These are phyloP conservation scores for Porites lobata DNA, from an alignment of 92 coral and sea anemone species.

Conservation along the genomic window DNA sequence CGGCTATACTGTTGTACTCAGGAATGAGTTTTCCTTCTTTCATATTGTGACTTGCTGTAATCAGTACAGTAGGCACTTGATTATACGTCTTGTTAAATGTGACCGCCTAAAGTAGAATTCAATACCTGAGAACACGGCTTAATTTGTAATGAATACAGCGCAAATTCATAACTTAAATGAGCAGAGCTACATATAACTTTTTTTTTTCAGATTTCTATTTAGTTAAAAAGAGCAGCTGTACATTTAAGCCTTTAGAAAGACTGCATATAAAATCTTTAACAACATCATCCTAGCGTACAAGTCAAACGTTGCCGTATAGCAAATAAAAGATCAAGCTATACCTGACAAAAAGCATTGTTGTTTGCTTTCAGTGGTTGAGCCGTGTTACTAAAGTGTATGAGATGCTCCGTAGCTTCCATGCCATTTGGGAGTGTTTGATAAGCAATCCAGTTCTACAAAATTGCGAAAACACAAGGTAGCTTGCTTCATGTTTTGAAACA, in stretches of 20 bases:
- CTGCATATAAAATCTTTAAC: neutral
- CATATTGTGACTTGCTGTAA: constrained; percentile 73
- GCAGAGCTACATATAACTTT: no score
- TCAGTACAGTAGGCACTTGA: constrained; percentile 74
- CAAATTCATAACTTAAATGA: neutral
- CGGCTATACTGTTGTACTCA: constrained; percentile 76
- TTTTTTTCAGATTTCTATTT: no score
- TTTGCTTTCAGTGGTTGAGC: constrained; percentile 30
- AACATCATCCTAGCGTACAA: neutral
- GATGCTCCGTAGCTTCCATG: constrained; percentile 45
- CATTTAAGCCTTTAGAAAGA: neutral
- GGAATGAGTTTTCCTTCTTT: constrained; percentile 61
- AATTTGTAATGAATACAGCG: no score
- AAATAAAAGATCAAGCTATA: neutral
- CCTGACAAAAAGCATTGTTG: constrained; percentile 74
- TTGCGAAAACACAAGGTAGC: neutral
- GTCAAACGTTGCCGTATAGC: neutral
- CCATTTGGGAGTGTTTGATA: constrained; percentile 34
- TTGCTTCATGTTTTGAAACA: neutral
- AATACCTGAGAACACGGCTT: neutral
- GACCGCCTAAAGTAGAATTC: neutral
- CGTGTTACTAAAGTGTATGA: constrained; percentile 33
- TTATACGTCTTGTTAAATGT: neutral
- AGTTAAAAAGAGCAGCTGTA: no score
- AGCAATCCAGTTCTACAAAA: constrained; percentile 65